phyloP scores from a whole-genome alignment of 2,113 vertebrate species.

The Periophthalmodon schlosseri region DNA sequence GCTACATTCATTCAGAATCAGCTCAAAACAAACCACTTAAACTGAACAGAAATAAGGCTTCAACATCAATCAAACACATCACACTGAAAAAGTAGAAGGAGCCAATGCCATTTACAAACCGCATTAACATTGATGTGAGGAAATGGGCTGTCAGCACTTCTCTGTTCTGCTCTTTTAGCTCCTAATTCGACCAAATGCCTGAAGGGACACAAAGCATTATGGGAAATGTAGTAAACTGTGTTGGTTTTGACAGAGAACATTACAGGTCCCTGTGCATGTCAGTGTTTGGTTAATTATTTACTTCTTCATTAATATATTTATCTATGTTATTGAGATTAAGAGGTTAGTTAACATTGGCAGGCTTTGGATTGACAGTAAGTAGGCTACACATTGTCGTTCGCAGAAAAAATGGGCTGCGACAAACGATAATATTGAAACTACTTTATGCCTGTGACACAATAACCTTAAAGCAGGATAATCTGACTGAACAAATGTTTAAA shows the following conservation, averaged over 20 bases:
- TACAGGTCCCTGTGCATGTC: background rate
- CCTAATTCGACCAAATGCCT: slow-evolving; percentile 34
- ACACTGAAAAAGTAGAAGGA: slow-evolving; percentile 27
- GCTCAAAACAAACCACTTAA: slow-evolving; percentile 2
- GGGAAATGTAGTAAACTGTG: slow-evolving; percentile 14
- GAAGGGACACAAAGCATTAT: background rate
- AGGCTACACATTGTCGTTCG: too few relatives aligned
- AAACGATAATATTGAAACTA: too few relatives aligned
- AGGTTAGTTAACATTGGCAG: too few relatives aligned
- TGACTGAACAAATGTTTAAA: too few relatives aligned
- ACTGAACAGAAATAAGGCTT: slow-evolving; percentile 1
- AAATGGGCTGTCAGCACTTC: slow-evolving; percentile 42
- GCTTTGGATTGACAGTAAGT: too few relatives aligned
- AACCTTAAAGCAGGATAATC: too few relatives aligned
- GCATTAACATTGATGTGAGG: slow-evolving; percentile 29
- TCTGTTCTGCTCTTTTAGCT: slow-evolving; percentile 20
- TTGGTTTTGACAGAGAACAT: slow-evolving; percentile 16
- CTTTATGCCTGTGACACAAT: too few relatives aligned
- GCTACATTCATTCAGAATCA: background rate
- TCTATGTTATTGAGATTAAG: too few relatives aligned
- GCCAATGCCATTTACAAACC: slow-evolving; percentile 35
- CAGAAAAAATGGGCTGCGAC: too few relatives aligned
- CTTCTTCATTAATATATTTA: too few relatives aligned
- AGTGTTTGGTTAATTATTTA: background rate
- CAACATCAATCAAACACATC: slow-evolving; percentile 16